phyloP scores from a whole-genome alignment of 2,888 invertebrate genomes.

The Thecophora atra region DNA sequence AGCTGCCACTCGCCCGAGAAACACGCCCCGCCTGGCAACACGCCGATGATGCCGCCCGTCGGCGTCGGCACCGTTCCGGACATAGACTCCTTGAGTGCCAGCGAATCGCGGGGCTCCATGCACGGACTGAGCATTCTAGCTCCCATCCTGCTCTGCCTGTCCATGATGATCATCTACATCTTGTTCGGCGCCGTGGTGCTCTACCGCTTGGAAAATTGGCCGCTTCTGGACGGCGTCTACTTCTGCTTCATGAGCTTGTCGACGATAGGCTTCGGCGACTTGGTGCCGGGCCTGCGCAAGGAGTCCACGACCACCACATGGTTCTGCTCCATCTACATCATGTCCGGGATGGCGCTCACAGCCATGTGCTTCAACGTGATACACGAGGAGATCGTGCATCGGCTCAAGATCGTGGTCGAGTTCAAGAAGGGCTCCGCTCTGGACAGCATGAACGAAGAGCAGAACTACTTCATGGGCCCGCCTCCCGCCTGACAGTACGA shows the following conservation, averaged over 20 bases:
- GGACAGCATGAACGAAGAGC: constrained; percentile 53
- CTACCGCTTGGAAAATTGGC: constrained; percentile 90
- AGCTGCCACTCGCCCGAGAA: constrained; percentile 68
- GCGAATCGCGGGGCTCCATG: constrained; percentile 77
- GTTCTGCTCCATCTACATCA: constrained; percentile 89
- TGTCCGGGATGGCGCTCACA: constrained; percentile 86
- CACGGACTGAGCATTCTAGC: constrained; percentile 86
- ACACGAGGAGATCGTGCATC: constrained; percentile 87
- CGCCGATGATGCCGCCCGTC: not conserved
- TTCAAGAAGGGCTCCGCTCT: constrained; percentile 58
- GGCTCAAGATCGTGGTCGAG: constrained; percentile 73
- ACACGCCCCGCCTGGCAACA: constrained; percentile 48
- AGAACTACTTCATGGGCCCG: constrained; percentile 54
- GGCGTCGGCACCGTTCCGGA: constrained; percentile 64
- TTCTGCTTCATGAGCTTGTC: constrained; percentile 96
- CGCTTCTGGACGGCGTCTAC: constrained; percentile 88
- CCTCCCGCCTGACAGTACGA: constrained; percentile 64
- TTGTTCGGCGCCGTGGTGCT: constrained; percentile 88
- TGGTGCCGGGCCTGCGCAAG: constrained; percentile 75
- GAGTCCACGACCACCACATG: constrained; percentile 76
- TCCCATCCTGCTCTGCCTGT: constrained; percentile 86
- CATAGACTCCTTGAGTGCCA: constrained; percentile 75
- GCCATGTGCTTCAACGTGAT: constrained; percentile 92
- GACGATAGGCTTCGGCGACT: constrained; percentile 90
- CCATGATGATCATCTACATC: constrained; percentile 92